phyloP scores from a whole-genome alignment of 2,797 vertebrate species.

The Sarcophilus harrisii region DNA sequence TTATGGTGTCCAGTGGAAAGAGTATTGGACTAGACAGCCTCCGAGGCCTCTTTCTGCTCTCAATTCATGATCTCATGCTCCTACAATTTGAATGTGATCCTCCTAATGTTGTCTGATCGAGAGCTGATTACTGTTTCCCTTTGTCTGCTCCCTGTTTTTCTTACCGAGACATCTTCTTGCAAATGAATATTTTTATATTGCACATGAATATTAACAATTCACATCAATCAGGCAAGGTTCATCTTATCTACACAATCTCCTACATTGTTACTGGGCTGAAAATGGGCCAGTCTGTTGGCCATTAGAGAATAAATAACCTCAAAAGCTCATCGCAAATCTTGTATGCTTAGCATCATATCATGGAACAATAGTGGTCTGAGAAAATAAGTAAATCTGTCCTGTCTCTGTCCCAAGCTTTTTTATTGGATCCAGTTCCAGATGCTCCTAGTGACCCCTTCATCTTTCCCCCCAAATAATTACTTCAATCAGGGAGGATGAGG shows the following conservation, averaged over 20 bases:
- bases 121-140: not conserved
- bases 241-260: not conserved
- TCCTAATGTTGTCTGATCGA: not conserved
- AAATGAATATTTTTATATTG: not conserved
- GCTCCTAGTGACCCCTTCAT: not conserved
- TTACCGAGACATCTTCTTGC: not conserved
- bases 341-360: not conserved
- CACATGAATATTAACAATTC: not conserved
- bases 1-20: not conserved
- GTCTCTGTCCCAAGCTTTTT: not conserved
- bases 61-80: not conserved
- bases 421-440: not conserved
- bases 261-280: not conserved
- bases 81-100: not conserved
- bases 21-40: not conserved
- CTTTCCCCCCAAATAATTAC: not conserved
- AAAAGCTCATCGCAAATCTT: not conserved
- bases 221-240: not conserved
- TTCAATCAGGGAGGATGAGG: not conserved
- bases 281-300: not conserved
- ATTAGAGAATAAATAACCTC: not conserved
- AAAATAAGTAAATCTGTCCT: not conserved
- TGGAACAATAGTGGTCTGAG: not conserved
- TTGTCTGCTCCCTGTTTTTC: not conserved
- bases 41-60: not conserved